Conservation (phyloP, 2,888 invertebrate genomes). For the Apotomis capreana region DNA sequence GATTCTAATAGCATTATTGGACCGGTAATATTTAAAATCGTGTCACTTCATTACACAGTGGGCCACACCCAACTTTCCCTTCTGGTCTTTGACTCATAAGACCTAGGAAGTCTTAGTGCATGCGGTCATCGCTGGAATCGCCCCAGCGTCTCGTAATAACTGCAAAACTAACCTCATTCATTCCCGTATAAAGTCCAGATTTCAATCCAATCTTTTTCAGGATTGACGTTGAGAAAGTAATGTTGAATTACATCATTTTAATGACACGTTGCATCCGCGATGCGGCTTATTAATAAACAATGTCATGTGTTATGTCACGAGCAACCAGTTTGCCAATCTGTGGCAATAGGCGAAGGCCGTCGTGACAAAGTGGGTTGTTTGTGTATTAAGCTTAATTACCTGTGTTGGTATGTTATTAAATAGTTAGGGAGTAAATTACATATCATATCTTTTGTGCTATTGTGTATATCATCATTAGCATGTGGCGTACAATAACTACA, state of each 20-base stretch:
- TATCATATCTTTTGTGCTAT: not conserved
- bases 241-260: slow-evolving; percentile 9
- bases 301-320: slow-evolving; percentile 56
- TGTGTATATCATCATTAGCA: not conserved
- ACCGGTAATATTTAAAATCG: not conserved
- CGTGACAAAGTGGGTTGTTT: slow-evolving; percentile 23
- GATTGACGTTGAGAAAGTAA: slow-evolving; percentile 9
- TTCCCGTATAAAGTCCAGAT: not conserved
- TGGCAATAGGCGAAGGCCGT: slow-evolving; percentile 70
- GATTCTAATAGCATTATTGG: not conserved
- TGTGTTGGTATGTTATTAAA: slow-evolving; percentile 6
- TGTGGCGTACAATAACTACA: not conserved
- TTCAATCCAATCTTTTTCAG: not conserved
- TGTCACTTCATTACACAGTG: not conserved
- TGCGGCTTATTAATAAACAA: slow-evolving; percentile 64
- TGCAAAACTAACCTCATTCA: no score
- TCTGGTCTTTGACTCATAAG: slow-evolving; percentile 7
- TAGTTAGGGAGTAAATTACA: not conserved
- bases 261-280: slow-evolving; percentile 33
- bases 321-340: slow-evolving; percentile 56
- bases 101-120: slow-evolving; percentile 17
- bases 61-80: slow-evolving; percentile 5
- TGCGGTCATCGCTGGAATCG: slow-evolving; percentile 10
- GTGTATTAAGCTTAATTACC: not conserved
- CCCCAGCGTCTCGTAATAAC: no score